Percentiles rank a stretch among this genome's conserved stretches.
Conservation (phyloP, 2,888 invertebrate species). For the Agrilus biguttatus region DNA sequence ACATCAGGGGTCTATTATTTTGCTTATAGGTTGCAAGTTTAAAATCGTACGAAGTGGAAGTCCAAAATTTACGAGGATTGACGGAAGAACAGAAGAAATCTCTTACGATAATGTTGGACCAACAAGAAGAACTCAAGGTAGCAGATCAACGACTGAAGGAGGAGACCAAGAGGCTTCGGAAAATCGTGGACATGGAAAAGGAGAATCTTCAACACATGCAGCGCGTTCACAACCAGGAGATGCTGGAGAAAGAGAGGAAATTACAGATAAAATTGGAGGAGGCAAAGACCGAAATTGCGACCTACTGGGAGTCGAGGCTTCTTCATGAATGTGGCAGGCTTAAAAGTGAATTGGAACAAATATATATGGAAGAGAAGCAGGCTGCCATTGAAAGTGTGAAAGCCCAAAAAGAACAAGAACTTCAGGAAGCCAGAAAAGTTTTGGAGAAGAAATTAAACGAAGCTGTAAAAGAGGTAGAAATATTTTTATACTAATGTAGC, state of each 20-base stretch:
- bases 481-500: neutral
- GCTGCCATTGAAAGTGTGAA: conserved; percentile 40
- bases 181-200: conserved; percentile 27
- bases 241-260: conserved; percentile 31
- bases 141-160: conserved; percentile 41
- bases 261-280: conserved; percentile 32
- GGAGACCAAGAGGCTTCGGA: conserved; percentile 32
- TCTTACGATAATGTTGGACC: conserved; percentile 38
- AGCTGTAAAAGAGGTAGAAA: conserved; percentile 36
- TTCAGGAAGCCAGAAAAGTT: conserved; percentile 35
- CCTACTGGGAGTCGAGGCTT: conserved; percentile 49
- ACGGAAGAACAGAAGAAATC: conserved; percentile 45
- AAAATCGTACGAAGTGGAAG: conserved; percentile 40
- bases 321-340: conserved; percentile 46
- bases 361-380: conserved; percentile 44
- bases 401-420: conserved; percentile 41
- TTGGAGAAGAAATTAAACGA: conserved; percentile 37
- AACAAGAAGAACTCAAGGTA: conserved; percentile 39
- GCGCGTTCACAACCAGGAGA: conserved; percentile 27
- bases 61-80: conserved; percentile 39
- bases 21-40: conserved; percentile 33
- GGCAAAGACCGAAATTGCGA: conserved; percentile 39
- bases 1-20: neutral
- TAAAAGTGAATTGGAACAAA: conserved; percentile 44
- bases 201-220: conserved; percentile 29